Evolutionary conservation across 2,888 invertebrate species (phyloP), one percentile per base, ranked within the genome.

Genomic region (Drosophila differens): DNA sequence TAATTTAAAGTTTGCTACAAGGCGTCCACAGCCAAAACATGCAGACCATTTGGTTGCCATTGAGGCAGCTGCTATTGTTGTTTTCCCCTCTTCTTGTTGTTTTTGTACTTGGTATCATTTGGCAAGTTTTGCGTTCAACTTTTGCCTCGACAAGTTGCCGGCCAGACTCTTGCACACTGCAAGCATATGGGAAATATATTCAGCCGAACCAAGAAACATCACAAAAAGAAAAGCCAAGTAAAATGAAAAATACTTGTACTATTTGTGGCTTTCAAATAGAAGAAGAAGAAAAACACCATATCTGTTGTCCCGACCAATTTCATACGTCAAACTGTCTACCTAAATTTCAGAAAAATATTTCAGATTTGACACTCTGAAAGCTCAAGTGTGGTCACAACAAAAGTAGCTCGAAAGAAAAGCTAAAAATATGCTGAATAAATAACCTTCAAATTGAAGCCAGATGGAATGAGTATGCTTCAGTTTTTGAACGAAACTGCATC

Each of bases 1-100:
- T 84, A 84, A 85, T 84, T 88, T 88, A 84, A 84, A 84, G 83
- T 88, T 85, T 78, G 71, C 68, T 67, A 67, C 65, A 77, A 76
- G 79, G 57, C 79, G 70, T 62, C 57, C 67, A 61, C 60, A 61
- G 65, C 76, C 67, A 62, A 77, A 79, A 84, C 70, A 84, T 84
- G 75, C 83, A 82, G 70, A 82, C 82, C 79, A 83, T 86, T 83
- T 83, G 76, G 62, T 66, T 79, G 78, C 65, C 78, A 76, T 85
- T 82, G 79, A 65, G 69, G 58, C 54, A 64, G 61, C 39, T 74
- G 58, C 49, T 52, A 44, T 68, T 74, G 47, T 73, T 73, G 47
- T 44, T 66, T 35, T 28, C 47, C 12, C 28, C 47, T 47, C 16
- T 52, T 74, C 60, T 30, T 66, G 73, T 47, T 77, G 63, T 52